These are phyloP conservation scores for Xenopus laevis DNA, from an alignment of 2,113 vertebrate genomes.

Conservation along the genomic window DNA sequence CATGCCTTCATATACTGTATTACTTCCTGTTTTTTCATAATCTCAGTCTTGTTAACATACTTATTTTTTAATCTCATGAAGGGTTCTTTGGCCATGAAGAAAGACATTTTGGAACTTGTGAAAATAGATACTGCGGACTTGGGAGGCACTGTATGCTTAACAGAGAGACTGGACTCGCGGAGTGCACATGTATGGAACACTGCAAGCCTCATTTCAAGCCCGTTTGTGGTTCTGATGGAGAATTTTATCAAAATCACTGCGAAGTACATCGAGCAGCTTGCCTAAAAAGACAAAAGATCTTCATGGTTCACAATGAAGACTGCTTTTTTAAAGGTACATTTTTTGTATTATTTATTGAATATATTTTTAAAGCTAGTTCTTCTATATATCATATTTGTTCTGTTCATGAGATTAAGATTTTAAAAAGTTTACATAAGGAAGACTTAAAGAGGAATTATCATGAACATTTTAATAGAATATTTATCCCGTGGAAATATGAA, in stretches of 20 bases:
- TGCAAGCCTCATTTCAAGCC: conserved; percentile 90
- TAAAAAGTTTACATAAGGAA: too few relatives aligned
- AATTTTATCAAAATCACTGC: conserved; percentile 92
- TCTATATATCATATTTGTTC: background rate
- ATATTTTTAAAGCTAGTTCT: too few relatives aligned
- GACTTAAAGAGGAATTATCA: too few relatives aligned
- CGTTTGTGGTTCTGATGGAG: conserved; percentile 89
- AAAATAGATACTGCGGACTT: conserved; percentile 91
- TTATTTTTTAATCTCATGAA: conserved; percentile 20
- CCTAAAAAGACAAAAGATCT: conserved; percentile 75
- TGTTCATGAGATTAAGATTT: too few relatives aligned
- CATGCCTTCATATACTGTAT: too few relatives aligned
- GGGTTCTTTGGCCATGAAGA: conserved; percentile 65
- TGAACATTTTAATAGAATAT: too few relatives aligned
- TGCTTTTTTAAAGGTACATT: conserved; percentile 91
- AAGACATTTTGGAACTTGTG: conserved; percentile 67
- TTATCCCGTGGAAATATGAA: too few relatives aligned
- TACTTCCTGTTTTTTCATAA: too few relatives aligned
- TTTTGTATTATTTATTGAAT: background rate
- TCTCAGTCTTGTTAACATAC: background rate
- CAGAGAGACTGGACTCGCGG: conserved; percentile 69
- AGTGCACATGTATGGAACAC: conserved; percentile 81
- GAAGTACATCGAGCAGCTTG: conserved; percentile 91
- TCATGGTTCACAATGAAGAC: conserved; percentile 88
- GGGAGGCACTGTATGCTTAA: conserved; percentile 81